Evolutionary conservation across 23 tunicate genomes (phyloP).

Genomic region (Halocynthia aurantium): DNA sequence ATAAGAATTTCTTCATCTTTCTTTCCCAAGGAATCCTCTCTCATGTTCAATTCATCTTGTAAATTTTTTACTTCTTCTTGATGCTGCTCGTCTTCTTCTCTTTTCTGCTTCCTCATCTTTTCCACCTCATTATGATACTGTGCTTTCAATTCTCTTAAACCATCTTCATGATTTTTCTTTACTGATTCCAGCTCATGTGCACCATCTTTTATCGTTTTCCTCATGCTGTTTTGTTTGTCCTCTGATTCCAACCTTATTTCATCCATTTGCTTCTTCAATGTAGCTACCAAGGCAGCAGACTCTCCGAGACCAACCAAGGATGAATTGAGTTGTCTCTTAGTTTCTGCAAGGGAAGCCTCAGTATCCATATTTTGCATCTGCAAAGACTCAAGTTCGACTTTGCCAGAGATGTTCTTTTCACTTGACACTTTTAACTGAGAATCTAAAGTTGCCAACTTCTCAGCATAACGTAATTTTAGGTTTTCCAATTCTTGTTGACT

Average conservation of each 20-base stretch:
- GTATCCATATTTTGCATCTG: background rate
- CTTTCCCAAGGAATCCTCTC: constrained; percentile 9
- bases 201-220: background rate
- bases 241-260: constrained; percentile 20
- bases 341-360: background rate
- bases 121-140: background rate
- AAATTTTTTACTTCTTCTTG: background rate
- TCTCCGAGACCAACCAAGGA: background rate
- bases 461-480: background rate
- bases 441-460: background rate
- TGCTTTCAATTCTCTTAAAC: background rate
- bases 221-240: constrained; percentile 24
- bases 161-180: constrained; percentile 4
- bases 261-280: constrained; percentile 34
- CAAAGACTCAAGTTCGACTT: constrained; percentile 13
- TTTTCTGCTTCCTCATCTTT: background rate
- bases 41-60: background rate
- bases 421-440: background rate
- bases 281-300: background rate
- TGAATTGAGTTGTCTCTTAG: background rate
- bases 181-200: constrained; percentile 11
- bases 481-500: constrained; percentile 4
- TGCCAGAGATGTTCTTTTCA: background rate
- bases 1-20: background rate
- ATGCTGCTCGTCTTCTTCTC: background rate